Percentiles rank a stretch among this genome's conserved stretches.
These are phyloP conservation scores for Moxostoma hubbsi DNA, from an alignment of 2,797 vertebrate genomes.

Conservation along the genomic window DNA sequence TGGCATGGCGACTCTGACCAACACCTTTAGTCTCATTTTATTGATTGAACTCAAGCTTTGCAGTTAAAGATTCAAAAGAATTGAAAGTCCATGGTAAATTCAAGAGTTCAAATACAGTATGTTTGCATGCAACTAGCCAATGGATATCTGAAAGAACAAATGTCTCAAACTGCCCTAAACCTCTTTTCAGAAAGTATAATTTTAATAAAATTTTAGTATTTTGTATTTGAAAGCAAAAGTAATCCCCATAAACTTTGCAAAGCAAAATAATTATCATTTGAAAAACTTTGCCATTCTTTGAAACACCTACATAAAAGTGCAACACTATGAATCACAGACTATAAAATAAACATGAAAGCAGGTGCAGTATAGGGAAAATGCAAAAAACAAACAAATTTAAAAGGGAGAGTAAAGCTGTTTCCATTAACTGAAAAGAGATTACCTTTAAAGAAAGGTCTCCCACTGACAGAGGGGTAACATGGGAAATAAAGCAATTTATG, in stretches of 20 bases:
- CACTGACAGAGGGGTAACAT: constrained; percentile 22
- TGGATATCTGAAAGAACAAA: not conserved
- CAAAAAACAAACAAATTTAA: constrained; percentile 20
- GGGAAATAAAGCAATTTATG: constrained; percentile 50
- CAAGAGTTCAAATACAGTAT: too few relatives aligned
- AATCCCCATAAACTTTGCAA: not conserved
- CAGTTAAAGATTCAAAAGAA: too few relatives aligned
- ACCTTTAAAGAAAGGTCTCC: constrained; percentile 33
- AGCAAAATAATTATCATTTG: not conserved
- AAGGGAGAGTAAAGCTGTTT: constrained; percentile 11
- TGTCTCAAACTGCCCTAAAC: not conserved
- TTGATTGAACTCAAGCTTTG: too few relatives aligned
- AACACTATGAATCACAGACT: too few relatives aligned
- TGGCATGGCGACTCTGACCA: too few relatives aligned
- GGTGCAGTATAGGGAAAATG: not conserved
- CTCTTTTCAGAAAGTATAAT: not conserved
- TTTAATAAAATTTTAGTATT: not conserved
- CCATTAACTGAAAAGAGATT: constrained; percentile 32
- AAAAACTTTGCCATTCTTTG: not conserved
- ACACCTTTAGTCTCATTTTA: too few relatives aligned
- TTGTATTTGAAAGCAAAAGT: not conserved
- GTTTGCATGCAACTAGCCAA: not conserved
- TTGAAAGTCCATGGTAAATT: too few relatives aligned
- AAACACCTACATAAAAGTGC: not conserved
- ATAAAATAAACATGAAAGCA: not conserved